Evolutionary conservation across 2,113 vertebrate genomes (phyloP), one percentile per base, ranked within the genome.

Genomic region (Plotosus lineatus): DNA sequence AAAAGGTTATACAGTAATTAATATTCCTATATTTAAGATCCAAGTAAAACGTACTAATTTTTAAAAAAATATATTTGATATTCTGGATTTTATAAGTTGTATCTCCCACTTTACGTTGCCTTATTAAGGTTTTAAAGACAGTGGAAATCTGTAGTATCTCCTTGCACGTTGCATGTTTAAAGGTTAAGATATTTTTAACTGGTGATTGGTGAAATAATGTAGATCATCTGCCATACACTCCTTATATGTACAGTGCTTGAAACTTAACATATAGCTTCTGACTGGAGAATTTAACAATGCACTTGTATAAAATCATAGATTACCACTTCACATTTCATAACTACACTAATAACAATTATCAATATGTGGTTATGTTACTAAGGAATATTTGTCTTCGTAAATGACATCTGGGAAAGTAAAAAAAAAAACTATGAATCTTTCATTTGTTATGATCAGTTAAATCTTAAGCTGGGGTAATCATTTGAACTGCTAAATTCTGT

Each of bases 361-460:
- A 10, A 3, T 33, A 28, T 19, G 15, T 61, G 19, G 15, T 19
- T 38, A 38, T 42, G 65, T 4, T 23, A 42, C 36, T 42, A 68
- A 42, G 38, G 38, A 26, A 42, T 38, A 38, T 10, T 9, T 38
- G 19, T 65, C 10, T 36, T 38, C n/a, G 11, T 65, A 38, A 8
- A 38, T 23, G 61, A 23, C 4, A 68, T 68, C 1, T 46, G 42
- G 6, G 6, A 28, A 6, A 46, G 40, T 46, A 26, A 68, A 69
- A 79, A 11, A 19, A 28, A 38, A 77, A 38, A 0, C 44, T 51
- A 28, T 36, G 28, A 40, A 36, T 74, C 28, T 0, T 53, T 79
- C 2, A 48, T 68, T 79, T 83, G 28, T 31, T 46, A 38, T 3
- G 53, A 44, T 55, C 74, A 46, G 42, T 68, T 55, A 33, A 50